These are phyloP conservation scores for Cactoblastis cactorum DNA, from an alignment of 2,888 invertebrate genomes.

Conservation along the genomic window DNA sequence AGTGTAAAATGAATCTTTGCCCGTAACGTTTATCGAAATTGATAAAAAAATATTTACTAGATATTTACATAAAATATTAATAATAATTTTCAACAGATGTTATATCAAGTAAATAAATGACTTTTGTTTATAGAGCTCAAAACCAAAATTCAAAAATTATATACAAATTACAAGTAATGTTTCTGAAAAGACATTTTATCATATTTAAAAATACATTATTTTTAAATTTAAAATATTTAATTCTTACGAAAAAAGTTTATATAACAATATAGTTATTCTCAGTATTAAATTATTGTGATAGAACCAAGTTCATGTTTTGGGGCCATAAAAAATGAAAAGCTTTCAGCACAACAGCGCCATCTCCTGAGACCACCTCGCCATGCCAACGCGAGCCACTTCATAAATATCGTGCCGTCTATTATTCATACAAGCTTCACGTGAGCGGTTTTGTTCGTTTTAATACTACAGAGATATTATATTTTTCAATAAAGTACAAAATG, in stretches of 20 bases:
- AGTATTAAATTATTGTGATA: neutral
- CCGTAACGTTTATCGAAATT: neutral
- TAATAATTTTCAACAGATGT: too few species aligned
- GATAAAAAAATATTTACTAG: too few species aligned
- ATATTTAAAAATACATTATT: too few species aligned
- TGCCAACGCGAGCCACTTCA: neutral
- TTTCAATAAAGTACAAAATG: too few species aligned
- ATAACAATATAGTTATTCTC: neutral
- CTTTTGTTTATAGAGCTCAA: too few species aligned
- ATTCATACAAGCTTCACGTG: neutral
- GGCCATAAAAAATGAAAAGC: slow-evolving; percentile 5
- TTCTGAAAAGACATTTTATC: too few species aligned
- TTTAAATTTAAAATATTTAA: too few species aligned
- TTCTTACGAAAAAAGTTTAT: neutral
- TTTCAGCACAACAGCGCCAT: neutral
- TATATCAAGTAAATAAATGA: too few species aligned
- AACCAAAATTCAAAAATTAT: too few species aligned
- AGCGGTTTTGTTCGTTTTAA: neutral
- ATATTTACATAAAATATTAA: too few species aligned
- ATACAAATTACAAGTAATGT: too few species aligned
- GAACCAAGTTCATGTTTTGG: neutral
- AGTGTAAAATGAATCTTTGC: neutral
- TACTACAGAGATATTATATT: too few species aligned
- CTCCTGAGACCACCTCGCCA: slow-evolving; percentile 1
- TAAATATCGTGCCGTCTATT: slow-evolving; percentile 1